phyloP scores from a whole-genome alignment of 2,888 invertebrate genomes.

The Xylota segnis region DNA sequence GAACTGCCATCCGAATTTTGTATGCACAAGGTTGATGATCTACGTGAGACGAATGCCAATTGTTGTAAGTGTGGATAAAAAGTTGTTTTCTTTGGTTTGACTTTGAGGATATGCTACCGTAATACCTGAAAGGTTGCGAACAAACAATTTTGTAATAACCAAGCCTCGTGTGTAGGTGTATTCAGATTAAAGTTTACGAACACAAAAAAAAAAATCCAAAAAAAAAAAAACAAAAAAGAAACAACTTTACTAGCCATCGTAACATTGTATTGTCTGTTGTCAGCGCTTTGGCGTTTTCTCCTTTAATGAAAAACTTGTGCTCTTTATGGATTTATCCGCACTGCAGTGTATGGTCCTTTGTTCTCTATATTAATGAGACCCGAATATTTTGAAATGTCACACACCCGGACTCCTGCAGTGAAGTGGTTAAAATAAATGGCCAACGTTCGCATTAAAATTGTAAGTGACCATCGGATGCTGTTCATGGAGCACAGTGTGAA shows the following conservation, averaged over 20 bases:
- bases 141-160: slow-evolving; percentile 44
- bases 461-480: background rate
- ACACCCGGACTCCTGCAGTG: slow-evolving; percentile 5
- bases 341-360: background rate
- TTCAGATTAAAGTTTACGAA: slow-evolving; percentile 15
- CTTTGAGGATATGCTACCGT: slow-evolving; percentile 18
- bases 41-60: slow-evolving; percentile 49
- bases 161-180: slow-evolving; percentile 21
- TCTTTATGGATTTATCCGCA: slow-evolving; percentile 4
- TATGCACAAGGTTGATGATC: slow-evolving; percentile 41
- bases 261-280: background rate
- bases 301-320: slow-evolving; percentile 4
- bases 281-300: background rate
- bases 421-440: slow-evolving; percentile 10
- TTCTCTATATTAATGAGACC: background rate
- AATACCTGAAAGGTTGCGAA: slow-evolving; percentile 39
- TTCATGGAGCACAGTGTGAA: background rate
- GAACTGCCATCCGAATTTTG: slow-evolving; percentile 3
- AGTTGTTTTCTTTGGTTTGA: slow-evolving; percentile 30
- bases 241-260: slow-evolving; percentile 2
- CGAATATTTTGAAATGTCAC: background rate
- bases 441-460: background rate
- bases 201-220: background rate
- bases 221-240: background rate
- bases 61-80: background rate